Conservation (phyloP, 2,888 invertebrate species). For the Eupithecia tripunctaria region DNA sequence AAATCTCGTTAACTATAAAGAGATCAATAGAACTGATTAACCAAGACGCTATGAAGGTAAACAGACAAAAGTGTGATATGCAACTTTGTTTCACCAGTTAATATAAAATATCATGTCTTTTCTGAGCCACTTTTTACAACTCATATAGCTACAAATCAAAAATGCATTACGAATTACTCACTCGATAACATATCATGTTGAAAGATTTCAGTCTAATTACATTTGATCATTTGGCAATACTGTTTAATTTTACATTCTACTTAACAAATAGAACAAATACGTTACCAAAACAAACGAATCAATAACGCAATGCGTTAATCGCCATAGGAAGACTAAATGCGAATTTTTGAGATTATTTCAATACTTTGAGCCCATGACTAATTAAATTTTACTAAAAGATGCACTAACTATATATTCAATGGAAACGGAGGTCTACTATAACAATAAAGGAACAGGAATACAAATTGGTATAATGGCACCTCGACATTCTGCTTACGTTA, state of each 20-base stretch:
- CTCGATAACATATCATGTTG: slow-evolving; percentile 60
- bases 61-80: slow-evolving; percentile 70
- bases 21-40: slow-evolving; percentile 77
- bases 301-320: slow-evolving; percentile 59
- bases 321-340: slow-evolving; percentile 80
- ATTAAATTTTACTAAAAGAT: slow-evolving; percentile 48
- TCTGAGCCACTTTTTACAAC: slow-evolving; percentile 62
- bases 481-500: slow-evolving; percentile 76
- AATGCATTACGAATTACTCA: slow-evolving; percentile 55
- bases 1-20: slow-evolving; percentile 74
- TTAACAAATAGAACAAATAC: slow-evolving; percentile 69
- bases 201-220: slow-evolving; percentile 80
- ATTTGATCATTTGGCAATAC: slow-evolving; percentile 84
- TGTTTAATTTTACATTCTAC: slow-evolving; percentile 71
- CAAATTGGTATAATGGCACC: slow-evolving; percentile 82
- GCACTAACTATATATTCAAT: slow-evolving; percentile 52
- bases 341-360: slow-evolving; percentile 59
- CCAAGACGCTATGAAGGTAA: slow-evolving; percentile 47
- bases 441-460: slow-evolving; percentile 63
- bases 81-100: slow-evolving; percentile 64
- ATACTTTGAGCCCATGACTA: slow-evolving; percentile 65
- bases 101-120: slow-evolving; percentile 54
- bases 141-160: slow-evolving; percentile 42
- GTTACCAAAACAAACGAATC: slow-evolving; percentile 48
- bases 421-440: slow-evolving; percentile 59